Evolutionary conservation across 2,888 invertebrate genomes (phyloP).

Genomic region (Aphodius sticticus): DNA sequence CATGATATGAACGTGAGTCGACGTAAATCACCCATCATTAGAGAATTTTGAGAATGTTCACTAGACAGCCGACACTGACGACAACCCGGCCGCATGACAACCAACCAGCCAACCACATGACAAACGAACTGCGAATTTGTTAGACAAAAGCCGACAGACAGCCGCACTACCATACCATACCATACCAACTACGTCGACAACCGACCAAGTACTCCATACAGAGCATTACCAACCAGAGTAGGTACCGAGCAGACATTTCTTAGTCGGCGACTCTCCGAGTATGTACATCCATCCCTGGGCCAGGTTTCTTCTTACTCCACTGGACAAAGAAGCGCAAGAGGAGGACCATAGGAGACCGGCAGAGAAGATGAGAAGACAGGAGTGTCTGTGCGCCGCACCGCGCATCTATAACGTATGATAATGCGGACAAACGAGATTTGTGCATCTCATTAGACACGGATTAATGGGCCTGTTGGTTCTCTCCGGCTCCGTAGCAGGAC

Average conservation of each 20-base stretch:
- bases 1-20: no score
- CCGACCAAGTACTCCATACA: neutral
- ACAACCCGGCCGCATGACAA: neutral
- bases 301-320: neutral
- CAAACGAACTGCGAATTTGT: neutral
- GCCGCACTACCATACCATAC: no score
- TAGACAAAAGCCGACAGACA: neutral
- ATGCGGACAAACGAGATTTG: constrained; percentile 47
- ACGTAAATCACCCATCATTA: neutral
- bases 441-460: constrained; percentile 59
- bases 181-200: neutral
- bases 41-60: neutral
- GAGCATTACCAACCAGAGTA: neutral
- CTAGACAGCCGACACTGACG: neutral
- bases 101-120: neutral
- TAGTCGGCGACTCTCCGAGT: neutral
- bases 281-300: constrained; percentile 6
- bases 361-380: neutral
- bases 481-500: constrained; percentile 1
- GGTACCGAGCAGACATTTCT: neutral
- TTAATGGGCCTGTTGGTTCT: constrained; percentile 52
- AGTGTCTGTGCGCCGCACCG: neutral
- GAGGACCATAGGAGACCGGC: neutral
- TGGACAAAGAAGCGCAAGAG: constrained; percentile 15
- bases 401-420: constrained; percentile 41